Evolutionary conservation across 1,140 invertebrate genomes (phyloP), one percentile per base, ranked within the genome.

Genomic region (Pectinophora gossypiella): DNA sequence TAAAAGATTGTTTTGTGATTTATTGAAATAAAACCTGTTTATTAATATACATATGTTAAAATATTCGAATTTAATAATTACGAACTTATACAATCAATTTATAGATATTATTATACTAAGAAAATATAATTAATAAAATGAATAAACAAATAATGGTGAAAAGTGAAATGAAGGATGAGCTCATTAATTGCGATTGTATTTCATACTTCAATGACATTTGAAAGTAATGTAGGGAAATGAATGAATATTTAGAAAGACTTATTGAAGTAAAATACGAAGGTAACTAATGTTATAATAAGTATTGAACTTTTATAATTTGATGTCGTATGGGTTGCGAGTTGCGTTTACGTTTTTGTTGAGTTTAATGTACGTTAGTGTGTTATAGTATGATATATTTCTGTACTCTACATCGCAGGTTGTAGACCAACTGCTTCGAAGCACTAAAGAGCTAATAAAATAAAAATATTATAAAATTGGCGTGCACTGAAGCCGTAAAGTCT

Each of bases 41-140:
- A 86, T 86, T 86, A 86, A 86, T 86, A 86, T 86, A 86, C 83
- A 86, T 86, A 86, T 86, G 83, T 86, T 86, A 86, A 86, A 86
- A 86, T 86, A 86, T 86, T 86, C 83, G 83, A 86, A 86, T 86
- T 86, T 86, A 86, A 86, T 86, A 86, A 86, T 86, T 86, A 86
- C 77, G 80, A 85, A 84, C 83, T 86, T 86, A 86, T 86, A 86
- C 83, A 86, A 79, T 82, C 82, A 76, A 85, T 85, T 86, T 86
- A 86, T 86, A 86, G 83, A 86, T 86, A 86, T 85, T 86, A 79
- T 82, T 86, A 86, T 86, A 86, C 77, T 86, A 86, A 86, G 81
- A 86, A 81, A 83, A 85, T 85, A 83, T 85, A 85, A 86, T 84
- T 86, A 86, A 86, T 83, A 76, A 86, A 84, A 78, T 80, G 64